These are phyloP conservation scores for Centropyge bicolor DNA, from an alignment of 2,797 vertebrate genomes.

Conservation along the genomic window DNA sequence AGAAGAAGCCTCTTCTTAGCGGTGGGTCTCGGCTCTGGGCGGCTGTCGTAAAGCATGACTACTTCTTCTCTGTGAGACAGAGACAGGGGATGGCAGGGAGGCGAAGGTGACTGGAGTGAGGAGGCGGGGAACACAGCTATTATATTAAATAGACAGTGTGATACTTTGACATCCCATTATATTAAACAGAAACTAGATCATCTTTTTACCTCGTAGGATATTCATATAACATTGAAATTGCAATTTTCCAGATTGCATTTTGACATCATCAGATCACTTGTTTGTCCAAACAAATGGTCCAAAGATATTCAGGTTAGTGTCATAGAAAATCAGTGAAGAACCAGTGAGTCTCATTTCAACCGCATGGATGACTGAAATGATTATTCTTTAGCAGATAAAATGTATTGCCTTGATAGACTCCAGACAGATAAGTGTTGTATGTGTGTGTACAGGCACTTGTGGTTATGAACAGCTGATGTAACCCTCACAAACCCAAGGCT, in stretches of 20 bases:
- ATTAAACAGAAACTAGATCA: slow-evolving; percentile 54
- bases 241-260: background rate
- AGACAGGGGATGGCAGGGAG: slow-evolving; percentile 29
- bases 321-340: background rate
- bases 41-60: slow-evolving; percentile 72
- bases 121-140: slow-evolving; percentile 47
- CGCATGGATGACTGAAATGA: background rate
- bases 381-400: no score
- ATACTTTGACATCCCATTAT: slow-evolving; percentile 60
- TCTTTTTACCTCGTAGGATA: slow-evolving; percentile 5
- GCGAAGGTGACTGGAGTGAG: slow-evolving; percentile 49
- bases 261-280: background rate
- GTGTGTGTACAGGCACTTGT: background rate
- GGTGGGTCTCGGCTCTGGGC: slow-evolving; percentile 69
- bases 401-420: background rate
- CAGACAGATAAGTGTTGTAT: background rate
- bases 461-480: background rate
- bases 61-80: slow-evolving; percentile 43
- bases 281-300: background rate
- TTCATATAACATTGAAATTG: background rate
- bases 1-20: slow-evolving; percentile 70
- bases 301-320: background rate
- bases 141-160: slow-evolving; percentile 69
- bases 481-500: background rate
- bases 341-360: background rate